phyloP scores from a whole-genome alignment of 2,113 vertebrate species.

The Sylvietta virens region DNA sequence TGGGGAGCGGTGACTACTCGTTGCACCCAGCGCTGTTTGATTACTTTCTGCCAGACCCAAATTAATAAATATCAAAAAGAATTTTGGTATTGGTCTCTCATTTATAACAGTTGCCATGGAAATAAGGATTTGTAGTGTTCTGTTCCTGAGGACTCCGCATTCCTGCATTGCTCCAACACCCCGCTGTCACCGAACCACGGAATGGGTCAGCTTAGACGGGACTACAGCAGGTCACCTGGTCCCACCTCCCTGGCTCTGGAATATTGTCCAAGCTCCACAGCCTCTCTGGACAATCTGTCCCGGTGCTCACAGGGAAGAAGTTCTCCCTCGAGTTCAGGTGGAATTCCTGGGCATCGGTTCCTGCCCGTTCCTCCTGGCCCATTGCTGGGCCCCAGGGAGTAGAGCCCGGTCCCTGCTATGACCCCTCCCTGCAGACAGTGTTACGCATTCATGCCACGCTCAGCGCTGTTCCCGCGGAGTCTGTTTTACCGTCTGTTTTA shows the following conservation, averaged over 20 bases:
- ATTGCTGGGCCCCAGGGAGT: not conserved
- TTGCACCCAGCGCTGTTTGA: too few relatives aligned
- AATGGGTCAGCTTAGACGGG: not conserved
- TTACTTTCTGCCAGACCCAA: too few relatives aligned
- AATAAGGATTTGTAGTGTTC: not conserved
- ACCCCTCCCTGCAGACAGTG: not conserved
- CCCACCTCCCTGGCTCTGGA: not conserved
- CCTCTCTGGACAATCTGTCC: not conserved
- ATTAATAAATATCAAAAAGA: too few relatives aligned
- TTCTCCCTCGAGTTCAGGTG: not conserved
- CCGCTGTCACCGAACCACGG: not conserved
- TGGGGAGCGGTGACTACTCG: too few relatives aligned
- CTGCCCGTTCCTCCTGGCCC: not conserved
- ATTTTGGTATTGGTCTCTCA: too few relatives aligned
- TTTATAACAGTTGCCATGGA: too few relatives aligned
- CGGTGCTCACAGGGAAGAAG: not conserved
- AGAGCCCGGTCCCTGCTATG: not conserved
- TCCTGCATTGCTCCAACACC: not conserved
- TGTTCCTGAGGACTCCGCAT: not conserved
- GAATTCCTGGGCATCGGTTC: not conserved
- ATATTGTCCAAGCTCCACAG: not conserved
- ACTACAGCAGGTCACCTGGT: too few relatives aligned
- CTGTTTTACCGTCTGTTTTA: too few relatives aligned
- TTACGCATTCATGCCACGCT: fast-evolving
- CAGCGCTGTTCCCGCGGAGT: not conserved